These are phyloP conservation scores for Paramormyrops hopkinsi DNA, from an alignment of 2,797 vertebrate species.

Conservation along the genomic window DNA sequence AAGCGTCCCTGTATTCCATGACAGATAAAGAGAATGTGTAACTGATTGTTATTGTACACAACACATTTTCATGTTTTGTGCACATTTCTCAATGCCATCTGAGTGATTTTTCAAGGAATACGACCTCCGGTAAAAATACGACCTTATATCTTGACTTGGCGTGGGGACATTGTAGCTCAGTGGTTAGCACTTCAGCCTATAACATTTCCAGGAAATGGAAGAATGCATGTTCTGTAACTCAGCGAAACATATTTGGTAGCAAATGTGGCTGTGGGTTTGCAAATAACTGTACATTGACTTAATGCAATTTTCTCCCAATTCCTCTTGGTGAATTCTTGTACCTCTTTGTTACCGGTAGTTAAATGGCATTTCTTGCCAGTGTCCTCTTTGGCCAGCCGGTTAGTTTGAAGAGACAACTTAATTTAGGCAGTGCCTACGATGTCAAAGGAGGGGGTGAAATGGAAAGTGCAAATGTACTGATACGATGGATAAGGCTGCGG, in stretches of 20 bases:
- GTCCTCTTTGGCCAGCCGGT: background rate
- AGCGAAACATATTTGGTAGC: background rate
- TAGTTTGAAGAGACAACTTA: background rate
- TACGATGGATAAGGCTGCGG: background rate
- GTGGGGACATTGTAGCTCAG: background rate
- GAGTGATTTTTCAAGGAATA: background rate
- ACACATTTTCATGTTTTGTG: background rate
- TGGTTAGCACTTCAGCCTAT: background rate
- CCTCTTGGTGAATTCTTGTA: background rate
- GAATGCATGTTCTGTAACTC: background rate
- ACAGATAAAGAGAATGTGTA: background rate
- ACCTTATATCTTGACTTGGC: background rate
- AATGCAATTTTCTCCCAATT: background rate
- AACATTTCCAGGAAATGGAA: background rate
- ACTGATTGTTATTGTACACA: background rate
- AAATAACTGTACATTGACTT: background rate
- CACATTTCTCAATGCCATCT: background rate
- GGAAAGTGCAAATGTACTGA: background rate
- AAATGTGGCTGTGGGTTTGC: background rate
- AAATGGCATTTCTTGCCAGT: background rate
- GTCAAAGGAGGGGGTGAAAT: background rate
- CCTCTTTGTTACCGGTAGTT: background rate
- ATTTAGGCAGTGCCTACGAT: background rate
- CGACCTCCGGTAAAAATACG: background rate
- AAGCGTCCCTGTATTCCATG: background rate